A percentile compares a stretch with the other conserved stretches of the same genome.
Conservation (phyloP, 2,113 vertebrate species). For the Grammomys surdaster region DNA sequence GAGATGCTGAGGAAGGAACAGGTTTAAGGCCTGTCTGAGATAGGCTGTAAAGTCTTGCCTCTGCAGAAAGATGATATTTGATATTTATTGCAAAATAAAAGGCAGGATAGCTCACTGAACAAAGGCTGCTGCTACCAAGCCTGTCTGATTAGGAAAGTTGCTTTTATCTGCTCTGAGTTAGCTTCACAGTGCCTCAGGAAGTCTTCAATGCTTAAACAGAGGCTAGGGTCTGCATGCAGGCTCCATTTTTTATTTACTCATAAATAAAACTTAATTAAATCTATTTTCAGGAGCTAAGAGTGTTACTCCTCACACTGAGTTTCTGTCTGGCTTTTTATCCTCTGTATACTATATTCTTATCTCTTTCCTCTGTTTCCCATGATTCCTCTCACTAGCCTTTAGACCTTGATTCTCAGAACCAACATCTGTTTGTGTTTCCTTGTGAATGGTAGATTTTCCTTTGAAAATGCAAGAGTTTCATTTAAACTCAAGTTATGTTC, state of each 20-base stretch:
- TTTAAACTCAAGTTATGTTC: background rate
- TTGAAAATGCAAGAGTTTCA: background rate
- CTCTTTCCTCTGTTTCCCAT: background rate
- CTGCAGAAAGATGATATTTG: background rate
- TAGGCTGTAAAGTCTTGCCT: background rate
- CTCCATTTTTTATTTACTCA: background rate
- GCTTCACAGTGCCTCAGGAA: background rate
- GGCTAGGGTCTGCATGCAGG: background rate
- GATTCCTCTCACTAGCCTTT: background rate
- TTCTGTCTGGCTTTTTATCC: background rate
- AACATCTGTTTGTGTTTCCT: constrained; percentile 6
- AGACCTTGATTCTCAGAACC: constrained; percentile 1
- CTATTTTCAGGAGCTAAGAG: background rate
- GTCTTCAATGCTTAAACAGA: background rate
- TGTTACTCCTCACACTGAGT: background rate
- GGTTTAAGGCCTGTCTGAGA: background rate
- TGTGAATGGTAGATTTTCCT: background rate
- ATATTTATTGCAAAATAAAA: constrained; percentile 42
- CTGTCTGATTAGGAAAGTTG: constrained; percentile 24
- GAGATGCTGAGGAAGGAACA: background rate
- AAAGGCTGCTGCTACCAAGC: background rate
- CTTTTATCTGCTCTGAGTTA: background rate
- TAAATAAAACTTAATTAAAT: background rate
- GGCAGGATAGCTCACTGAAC: rapidly evolving
- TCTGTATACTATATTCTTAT: background rate